Evolutionary conservation across 92 coral and sea anemone species (phyloP).

Genomic region (Heteractis magnifica): DNA sequence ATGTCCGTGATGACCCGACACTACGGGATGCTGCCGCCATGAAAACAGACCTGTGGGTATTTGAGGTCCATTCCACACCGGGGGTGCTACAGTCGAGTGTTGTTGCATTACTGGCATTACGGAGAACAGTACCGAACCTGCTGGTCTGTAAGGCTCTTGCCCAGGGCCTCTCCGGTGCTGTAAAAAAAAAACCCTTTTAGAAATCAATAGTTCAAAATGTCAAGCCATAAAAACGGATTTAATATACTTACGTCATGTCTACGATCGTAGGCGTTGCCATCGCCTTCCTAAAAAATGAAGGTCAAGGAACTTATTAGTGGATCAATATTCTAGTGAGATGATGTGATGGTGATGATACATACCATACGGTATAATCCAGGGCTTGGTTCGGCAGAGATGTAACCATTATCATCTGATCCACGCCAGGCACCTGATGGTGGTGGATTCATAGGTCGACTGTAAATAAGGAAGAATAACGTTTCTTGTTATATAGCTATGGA

Average conservation of each 20-base stretch:
- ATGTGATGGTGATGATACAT: constrained; percentile 12
- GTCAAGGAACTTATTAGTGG: neutral
- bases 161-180: constrained; percentile 75
- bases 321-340: neutral
- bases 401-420: constrained; percentile 95
- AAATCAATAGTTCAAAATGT: too few species aligned
- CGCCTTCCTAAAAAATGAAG: constrained; percentile 61
- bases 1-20: constrained; percentile 37
- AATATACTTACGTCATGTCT: constrained; percentile 59
- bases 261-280: constrained; percentile 53
- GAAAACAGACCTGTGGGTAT: constrained; percentile 79
- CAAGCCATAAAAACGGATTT: too few species aligned
- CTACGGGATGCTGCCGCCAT: constrained; percentile 67
- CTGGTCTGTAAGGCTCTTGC: constrained; percentile 88
- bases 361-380: constrained; percentile 92
- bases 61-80: constrained; percentile 89
- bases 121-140: constrained; percentile 87
- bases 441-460: constrained; percentile 91
- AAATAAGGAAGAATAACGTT: neutral
- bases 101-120: constrained; percentile 94
- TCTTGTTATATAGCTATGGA: too few species aligned
- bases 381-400: constrained; percentile 94
- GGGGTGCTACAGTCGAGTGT: constrained; percentile 77
- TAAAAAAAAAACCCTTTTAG: constrained; percentile 5
- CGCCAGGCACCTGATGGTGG: constrained; percentile 88